Base-by-base conservation (phyloP, 1,140 invertebrate species). In the Teleopsis dalmanni region DNA sequence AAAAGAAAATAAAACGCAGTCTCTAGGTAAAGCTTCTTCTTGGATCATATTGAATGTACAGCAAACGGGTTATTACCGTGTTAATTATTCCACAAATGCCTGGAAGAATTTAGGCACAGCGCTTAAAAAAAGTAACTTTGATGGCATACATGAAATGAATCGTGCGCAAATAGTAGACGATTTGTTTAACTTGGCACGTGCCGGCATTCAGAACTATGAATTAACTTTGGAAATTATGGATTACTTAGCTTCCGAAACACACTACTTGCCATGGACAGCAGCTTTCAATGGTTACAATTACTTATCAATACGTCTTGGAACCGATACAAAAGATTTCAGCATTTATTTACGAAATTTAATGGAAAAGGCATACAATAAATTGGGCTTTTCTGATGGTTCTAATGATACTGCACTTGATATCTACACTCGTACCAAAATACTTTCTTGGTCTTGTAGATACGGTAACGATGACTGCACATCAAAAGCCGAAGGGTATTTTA, bases 91-190 rank as follows among this genome's bases (percentile, higher is more conserved):
- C 50, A 64, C 73, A 2, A 57, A 59, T 8, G 80, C 78, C 22
- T 91, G 87, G 87, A 59, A 78, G 42, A 71, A 73, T 23, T 75
- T 85, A 22, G 75, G 77, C 16, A 23, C 71, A 0, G 70, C 73
- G 11, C 62, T 88, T 5, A 62, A 69, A 1, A 71, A 74, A 18
- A 54, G 60, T 4, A 66, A 79, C 43, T 70, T 75, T 51, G 54
- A 70, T 53, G 68, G 70, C 6, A 84, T 87, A 25, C 77, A 82
- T 54, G 77, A 77, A 41, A 62, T 84, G 0, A 92, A 88, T 67
- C 77, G 88, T 59, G 87, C 85, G 1, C 85, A 88, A 65, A 74
- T 91, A 10, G 75, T 91, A 4, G 86, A 91, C 56, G 90, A 93
- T 70, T 74, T 84, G 3, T 73, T 89, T 27, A 82, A 82, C 59